phyloP scores from a whole-genome alignment of 2,888 invertebrate genomes.

The Muscina levida region DNA sequence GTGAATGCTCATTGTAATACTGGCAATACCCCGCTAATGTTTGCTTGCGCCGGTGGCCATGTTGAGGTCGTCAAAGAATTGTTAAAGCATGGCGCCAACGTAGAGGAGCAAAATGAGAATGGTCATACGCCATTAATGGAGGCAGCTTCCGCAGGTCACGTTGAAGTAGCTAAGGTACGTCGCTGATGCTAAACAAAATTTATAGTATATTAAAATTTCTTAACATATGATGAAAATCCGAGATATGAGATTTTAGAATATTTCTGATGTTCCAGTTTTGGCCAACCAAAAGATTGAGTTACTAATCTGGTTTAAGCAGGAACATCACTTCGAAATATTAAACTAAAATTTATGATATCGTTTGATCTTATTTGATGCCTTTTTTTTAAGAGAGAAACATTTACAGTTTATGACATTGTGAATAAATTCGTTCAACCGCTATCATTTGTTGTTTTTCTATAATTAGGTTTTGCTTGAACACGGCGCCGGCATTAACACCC shows the following conservation, averaged over 20 bases:
- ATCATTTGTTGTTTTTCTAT: too few relatives aligned
- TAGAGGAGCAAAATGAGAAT: conserved; percentile 99
- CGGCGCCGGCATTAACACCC: conserved; percentile 98
- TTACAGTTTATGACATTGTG: too few relatives aligned
- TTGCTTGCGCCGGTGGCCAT: conserved; percentile 97
- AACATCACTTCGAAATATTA: conserved; percentile 36
- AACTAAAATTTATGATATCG: conserved; percentile 72
- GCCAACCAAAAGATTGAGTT: conserved; percentile 73
- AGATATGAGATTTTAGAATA: conserved; percentile 81
- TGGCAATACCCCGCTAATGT: conserved; percentile 98
- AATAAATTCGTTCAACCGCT: too few relatives aligned
- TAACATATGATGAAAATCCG: conserved; percentile 83
- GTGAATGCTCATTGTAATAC: conserved; percentile 94
- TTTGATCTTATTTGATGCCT: conserved; percentile 81
- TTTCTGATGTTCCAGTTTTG: conserved; percentile 54
- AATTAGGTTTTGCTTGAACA: conserved; percentile 90
- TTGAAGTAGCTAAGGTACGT: conserved; percentile 90
- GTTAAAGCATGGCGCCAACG: conserved; percentile 94
- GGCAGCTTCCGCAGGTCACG: conserved; percentile 97
- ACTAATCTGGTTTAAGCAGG: conserved; percentile 70
- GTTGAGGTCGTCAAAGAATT: conserved; percentile 94
- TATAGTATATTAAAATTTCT: conserved; percentile 11
- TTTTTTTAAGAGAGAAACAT: neutral
- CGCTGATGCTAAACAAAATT: neutral
- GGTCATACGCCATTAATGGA: conserved; percentile 99